Evolutionary conservation across 2,888 invertebrate species (phyloP).

Genomic region (Caradrina kadenii): DNA sequence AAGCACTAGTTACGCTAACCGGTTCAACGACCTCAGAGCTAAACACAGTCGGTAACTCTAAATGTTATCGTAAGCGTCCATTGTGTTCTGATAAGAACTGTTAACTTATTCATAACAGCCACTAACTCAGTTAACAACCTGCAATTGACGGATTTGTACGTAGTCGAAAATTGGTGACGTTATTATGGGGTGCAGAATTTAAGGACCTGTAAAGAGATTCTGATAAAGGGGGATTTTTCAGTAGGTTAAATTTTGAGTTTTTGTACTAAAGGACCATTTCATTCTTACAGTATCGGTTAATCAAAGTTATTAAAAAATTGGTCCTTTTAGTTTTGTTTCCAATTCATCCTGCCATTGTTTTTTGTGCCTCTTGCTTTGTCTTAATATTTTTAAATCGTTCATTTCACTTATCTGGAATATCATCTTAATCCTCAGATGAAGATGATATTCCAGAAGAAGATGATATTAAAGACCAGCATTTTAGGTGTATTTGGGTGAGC

Average conservation of each 20-base stretch:
- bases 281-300: neutral
- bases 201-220: neutral
- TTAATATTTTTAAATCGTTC: no score
- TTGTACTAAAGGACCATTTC: neutral
- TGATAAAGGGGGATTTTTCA: neutral
- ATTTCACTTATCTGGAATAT: no score
- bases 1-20: constrained; percentile 33
- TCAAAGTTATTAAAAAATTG: neutral
- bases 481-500: no score
- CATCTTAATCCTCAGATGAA: no score
- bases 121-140: constrained; percentile 27
- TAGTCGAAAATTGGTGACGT: constrained; percentile 5
- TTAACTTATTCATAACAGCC: constrained; percentile 44
- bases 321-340: no score
- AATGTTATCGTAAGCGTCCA: constrained; percentile 63
- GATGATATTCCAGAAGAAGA: no score
- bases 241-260: neutral
- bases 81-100: constrained; percentile 62
- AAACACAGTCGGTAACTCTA: constrained; percentile 52
- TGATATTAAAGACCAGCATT: no score
- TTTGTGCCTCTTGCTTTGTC: no score
- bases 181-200: neutral
- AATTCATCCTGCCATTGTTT: no score
- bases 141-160: constrained; percentile 36
- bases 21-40: constrained; percentile 54